Conservation (phyloP, 2,113 vertebrate genomes). For the Helogale parvula region DNA sequence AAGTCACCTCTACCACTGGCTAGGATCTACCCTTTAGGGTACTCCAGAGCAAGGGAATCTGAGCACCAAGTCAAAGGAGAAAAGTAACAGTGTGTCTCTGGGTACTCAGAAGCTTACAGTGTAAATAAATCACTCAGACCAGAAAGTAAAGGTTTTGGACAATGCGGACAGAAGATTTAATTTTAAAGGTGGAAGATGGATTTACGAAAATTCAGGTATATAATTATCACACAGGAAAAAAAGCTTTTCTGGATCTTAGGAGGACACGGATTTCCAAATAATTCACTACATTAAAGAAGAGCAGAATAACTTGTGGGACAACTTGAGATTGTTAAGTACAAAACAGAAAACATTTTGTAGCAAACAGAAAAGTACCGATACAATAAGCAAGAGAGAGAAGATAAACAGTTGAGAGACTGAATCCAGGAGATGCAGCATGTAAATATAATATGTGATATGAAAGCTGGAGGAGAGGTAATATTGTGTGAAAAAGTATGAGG, state of each 20-base stretch:
- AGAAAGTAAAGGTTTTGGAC: background rate
- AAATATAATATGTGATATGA: background rate
- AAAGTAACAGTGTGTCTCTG: background rate
- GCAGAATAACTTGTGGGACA: background rate
- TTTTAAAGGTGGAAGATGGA: background rate
- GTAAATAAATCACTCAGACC: background rate
- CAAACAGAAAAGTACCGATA: background rate
- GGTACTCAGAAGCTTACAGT: background rate
- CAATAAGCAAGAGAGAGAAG: background rate
- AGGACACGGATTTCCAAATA: background rate
- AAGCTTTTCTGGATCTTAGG: background rate
- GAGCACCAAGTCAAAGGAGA: background rate
- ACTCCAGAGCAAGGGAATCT: background rate
- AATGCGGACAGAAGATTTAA: background rate
- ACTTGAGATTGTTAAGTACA: background rate
- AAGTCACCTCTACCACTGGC: background rate
- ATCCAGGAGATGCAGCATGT: background rate
- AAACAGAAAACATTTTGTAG: background rate
- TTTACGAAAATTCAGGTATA: background rate
- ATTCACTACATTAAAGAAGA: background rate
- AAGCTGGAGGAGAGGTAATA: background rate
- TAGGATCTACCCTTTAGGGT: background rate
- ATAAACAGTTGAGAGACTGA: background rate
- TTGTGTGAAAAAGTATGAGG: background rate
- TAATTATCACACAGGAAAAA: background rate